Evolutionary conservation across 2,888 invertebrate species (phyloP).

Genomic region (Athalia rosae): DNA sequence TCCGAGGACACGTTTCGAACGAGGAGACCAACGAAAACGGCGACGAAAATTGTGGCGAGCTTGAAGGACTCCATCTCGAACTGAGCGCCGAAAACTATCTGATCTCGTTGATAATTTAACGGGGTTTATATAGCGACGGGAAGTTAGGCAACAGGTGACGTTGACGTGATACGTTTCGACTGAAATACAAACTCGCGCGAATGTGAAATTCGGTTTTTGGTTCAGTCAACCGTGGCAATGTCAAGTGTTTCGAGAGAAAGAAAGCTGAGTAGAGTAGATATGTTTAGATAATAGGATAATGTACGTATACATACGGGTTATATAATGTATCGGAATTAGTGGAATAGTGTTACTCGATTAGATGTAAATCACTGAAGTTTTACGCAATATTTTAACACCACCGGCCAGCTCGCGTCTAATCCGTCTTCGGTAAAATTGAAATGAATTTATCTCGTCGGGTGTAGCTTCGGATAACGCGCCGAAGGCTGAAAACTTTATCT

Average conservation of each 20-base stretch:
- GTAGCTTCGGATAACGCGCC: background rate
- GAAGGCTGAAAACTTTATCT: constrained; percentile 1
- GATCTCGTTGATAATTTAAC: constrained; percentile 32
- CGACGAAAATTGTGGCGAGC: background rate
- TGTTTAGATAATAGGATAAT: too few relatives aligned
- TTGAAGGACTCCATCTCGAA: constrained; percentile 33
- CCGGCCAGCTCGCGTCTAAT: constrained; percentile 3
- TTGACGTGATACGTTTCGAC: constrained; percentile 40
- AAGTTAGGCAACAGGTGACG: constrained; percentile 29
- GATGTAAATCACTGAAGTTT: constrained; percentile 33
- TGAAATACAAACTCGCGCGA: constrained; percentile 29
- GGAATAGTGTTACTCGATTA: background rate
- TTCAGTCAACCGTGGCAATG: constrained; percentile 36
- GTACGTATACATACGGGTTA: background rate
- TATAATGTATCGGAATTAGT: background rate
- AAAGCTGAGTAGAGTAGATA: background rate
- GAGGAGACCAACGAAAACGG: constrained; percentile 21
- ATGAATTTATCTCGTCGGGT: constrained; percentile 16
- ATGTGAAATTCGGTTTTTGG: constrained; percentile 26
- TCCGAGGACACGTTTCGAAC: constrained; percentile 12
- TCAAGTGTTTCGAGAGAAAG: constrained; percentile 40
- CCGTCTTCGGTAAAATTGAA: constrained; percentile 12
- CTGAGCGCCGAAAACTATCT: constrained; percentile 7
- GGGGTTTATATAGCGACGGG: constrained; percentile 38
- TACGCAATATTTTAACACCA: constrained; percentile 22